Evolutionary conservation across 2,797 vertebrate species (phyloP).

Genomic region (Fistularia commersonii): DNA sequence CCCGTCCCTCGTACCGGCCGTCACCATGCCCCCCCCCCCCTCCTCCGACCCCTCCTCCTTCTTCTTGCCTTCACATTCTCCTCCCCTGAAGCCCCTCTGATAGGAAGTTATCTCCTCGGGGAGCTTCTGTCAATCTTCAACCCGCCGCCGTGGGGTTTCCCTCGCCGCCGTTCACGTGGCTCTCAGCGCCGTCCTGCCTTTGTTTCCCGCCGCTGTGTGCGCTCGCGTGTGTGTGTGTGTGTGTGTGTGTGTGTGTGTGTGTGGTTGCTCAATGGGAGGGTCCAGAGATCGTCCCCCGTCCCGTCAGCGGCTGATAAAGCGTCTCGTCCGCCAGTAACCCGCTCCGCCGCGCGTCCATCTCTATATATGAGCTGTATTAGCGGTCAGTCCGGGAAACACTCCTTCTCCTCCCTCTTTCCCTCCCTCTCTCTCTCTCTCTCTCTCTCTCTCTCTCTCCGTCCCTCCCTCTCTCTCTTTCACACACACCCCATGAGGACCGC

Average conservation of each 20-base stretch:
- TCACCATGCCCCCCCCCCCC: constrained; percentile 48
- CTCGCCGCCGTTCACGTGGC: neutral
- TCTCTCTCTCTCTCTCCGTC: constrained; percentile 3
- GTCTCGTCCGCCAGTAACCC: constrained; percentile 59
- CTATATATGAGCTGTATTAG: constrained; percentile 41
- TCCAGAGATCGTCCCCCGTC: constrained; percentile 72
- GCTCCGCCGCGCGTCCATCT: constrained; percentile 40
- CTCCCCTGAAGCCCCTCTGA: constrained; percentile 38
- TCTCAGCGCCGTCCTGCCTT: neutral
- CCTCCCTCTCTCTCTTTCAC: constrained; percentile 30
- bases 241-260: constrained; percentile 26
- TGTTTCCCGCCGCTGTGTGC: neutral
- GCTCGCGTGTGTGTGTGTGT: constrained; percentile 28
- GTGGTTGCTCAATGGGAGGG: constrained; percentile 67
- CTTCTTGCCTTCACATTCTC: constrained; percentile 42
- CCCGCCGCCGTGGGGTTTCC: constrained; percentile 3
- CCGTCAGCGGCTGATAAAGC: constrained; percentile 61
- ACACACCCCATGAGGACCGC: constrained; percentile 18
- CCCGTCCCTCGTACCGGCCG: constrained; percentile 55
- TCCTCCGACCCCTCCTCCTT: constrained; percentile 32
- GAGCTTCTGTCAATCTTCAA: constrained; percentile 13
- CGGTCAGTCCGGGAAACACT: constrained; percentile 39
- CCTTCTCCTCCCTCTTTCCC: constrained; percentile 20
- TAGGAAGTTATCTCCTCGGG: constrained; percentile 24
- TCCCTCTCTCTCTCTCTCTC: constrained; percentile 6